These are phyloP conservation scores for Octonoba sinensis DNA, from an alignment of 2,888 invertebrate species.

Conservation along the genomic window DNA sequence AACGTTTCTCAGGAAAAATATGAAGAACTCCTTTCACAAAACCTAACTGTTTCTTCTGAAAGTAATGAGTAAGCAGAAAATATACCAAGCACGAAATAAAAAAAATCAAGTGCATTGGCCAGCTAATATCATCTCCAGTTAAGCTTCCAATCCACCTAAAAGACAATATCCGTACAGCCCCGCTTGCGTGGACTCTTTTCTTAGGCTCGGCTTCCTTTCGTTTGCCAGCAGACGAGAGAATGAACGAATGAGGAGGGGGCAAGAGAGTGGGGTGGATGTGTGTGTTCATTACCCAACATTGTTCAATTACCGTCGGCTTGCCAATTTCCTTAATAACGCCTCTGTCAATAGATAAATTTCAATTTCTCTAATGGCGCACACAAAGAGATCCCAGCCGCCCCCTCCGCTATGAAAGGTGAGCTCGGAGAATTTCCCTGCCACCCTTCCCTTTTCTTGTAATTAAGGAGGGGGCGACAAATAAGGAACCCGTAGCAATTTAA, in stretches of 20 bases:
- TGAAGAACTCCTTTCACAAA: too few species aligned
- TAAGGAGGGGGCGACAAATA: constrained; percentile 64
- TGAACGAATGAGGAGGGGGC: constrained; percentile 11
- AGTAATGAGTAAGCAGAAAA: too few species aligned
- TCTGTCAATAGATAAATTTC: constrained; percentile 66
- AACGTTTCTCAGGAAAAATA: too few species aligned
- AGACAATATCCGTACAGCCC: too few species aligned
- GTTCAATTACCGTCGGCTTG: constrained; percentile 64
- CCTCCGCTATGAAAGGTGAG: constrained; percentile 56
- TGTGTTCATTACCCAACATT: constrained; percentile 64
- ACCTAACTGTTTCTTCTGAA: too few species aligned
- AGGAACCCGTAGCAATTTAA: constrained; percentile 63
- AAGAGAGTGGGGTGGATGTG: constrained; percentile 20
- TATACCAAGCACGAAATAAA: too few species aligned
- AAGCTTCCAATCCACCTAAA: too few species aligned
- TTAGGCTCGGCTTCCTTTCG: constrained; percentile 32
- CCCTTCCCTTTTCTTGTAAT: constrained; percentile 58
- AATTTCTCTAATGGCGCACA: constrained; percentile 65
- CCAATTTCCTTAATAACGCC: constrained; percentile 66
- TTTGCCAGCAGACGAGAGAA: constrained; percentile 3
- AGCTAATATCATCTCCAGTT: too few species aligned
- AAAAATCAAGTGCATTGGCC: too few species aligned
- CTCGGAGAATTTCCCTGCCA: constrained; percentile 35
- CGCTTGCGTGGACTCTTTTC: constrained; percentile 26
- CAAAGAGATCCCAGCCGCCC: constrained; percentile 30